Evolutionary conservation across 2,113 vertebrate species (phyloP), one percentile per base, ranked within the genome.

Genomic region (Brachyistius frenatus): DNA sequence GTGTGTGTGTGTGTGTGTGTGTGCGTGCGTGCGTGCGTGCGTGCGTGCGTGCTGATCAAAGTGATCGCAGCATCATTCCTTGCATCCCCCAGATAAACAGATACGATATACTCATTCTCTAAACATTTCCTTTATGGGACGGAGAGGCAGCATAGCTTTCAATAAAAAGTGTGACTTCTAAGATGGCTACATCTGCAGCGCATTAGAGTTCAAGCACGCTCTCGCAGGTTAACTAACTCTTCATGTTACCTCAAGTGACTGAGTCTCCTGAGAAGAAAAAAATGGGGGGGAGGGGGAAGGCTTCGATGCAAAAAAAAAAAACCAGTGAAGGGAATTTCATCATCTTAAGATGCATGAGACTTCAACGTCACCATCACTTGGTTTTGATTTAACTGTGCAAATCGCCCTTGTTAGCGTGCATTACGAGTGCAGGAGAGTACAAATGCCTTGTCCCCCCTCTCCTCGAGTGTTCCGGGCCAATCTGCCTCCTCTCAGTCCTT

Each of bases 311-410:
- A 86, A 8, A 44, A 86, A 89, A 80, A 69, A 58, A 76, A 57
- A 78, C 8, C 32, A 70, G 23, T 23, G 23, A 23, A 23, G 23
- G 41, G 72, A 76, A 74, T 85, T 87, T 76, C 85, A 68, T 86
- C 80, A 57, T 79, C 69, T 55, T 70, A 83, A 86, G 87, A 83
- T 80, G 61, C 80, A 56, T 73, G 80, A 63, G 55, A 82, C 85
- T 89, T 86, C 78, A 83, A 83, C 86, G 86, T 88, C 84, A 83
- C 84, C 90, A 76, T 83, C 89, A 86, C 90, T 94, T 92, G 93
- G 86, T 94, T 94, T 94, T 94, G 92, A 94, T 94, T 93, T 91
- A 87, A 84, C 84, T 77, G 85, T 85, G 92, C 94, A 93, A 94
- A 94, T 94, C 92, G 86, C 92, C 85, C 90, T 89, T 85, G 91